Evolutionary conservation across 2,888 invertebrate genomes (phyloP).

Genomic region (Steinernema carpocapsae): DNA sequence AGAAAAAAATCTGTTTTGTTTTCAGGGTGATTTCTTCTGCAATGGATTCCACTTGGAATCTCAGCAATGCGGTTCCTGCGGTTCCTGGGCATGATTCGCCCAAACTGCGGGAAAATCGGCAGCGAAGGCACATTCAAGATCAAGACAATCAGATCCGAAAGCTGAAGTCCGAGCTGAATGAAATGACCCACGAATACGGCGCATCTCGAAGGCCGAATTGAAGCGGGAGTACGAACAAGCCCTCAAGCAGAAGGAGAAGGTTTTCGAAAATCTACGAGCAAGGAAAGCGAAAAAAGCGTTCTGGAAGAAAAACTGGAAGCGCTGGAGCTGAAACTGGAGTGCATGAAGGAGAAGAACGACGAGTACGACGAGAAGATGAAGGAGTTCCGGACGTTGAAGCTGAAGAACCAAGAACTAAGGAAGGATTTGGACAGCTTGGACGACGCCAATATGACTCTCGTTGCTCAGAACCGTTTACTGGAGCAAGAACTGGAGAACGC

Average conservation of each 20-base stretch:
- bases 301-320: not conserved
- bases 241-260: not conserved
- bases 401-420: not conserved
- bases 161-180: slow-evolving; percentile 21
- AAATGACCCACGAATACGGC: slow-evolving; percentile 14
- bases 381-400: not conserved
- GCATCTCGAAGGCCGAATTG: not conserved
- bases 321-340: not conserved
- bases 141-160: slow-evolving; percentile 16
- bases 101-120: slow-evolving; percentile 12
- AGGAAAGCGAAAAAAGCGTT: slow-evolving; percentile 11
- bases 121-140: slow-evolving; percentile 1
- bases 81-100: slow-evolving; percentile 28
- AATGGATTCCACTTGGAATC: too few species aligned
- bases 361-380: slow-evolving; percentile 1
- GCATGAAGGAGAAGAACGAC: not conserved
- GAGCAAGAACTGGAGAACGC: not conserved
- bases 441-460: not conserved
- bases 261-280: slow-evolving; percentile 4
- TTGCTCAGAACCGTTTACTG: not conserved
- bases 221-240: slow-evolving; percentile 7
- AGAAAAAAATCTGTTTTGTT: too few species aligned
- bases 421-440: not conserved
- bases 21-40: too few species aligned
- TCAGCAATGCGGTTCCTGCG: too few species aligned